A percentile compares a stretch with the other conserved stretches of the same genome.
Conservation (phyloP, 2,113 vertebrate genomes). For the Anser brachyrhynchus region DNA sequence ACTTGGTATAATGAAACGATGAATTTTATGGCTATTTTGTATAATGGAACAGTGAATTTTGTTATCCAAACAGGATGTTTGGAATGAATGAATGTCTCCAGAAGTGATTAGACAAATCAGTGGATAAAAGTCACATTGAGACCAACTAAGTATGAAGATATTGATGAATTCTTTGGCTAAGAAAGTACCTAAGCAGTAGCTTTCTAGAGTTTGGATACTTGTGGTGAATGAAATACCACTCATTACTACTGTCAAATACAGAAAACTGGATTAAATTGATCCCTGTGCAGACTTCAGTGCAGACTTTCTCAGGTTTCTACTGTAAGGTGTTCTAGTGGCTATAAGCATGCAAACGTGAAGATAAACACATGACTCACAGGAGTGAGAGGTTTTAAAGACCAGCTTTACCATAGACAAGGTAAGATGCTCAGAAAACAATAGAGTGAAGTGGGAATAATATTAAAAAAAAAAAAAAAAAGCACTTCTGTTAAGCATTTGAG, state of each 20-base stretch:
- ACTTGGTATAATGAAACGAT: background rate
- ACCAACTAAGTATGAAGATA: background rate
- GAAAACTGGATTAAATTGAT: background rate
- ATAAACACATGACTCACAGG: accelerated
- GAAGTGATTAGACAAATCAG: background rate
- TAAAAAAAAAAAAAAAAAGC: background rate
- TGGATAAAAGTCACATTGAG: background rate
- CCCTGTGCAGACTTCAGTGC: background rate
- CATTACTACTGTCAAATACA: background rate
- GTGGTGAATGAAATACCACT: background rate
- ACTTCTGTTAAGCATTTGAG: background rate
- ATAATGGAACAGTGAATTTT: background rate
- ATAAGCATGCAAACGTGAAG: background rate
- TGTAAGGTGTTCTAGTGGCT: background rate
- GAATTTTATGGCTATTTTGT: background rate
- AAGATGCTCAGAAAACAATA: background rate
- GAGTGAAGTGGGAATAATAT: background rate
- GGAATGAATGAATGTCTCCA: background rate
- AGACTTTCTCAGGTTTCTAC: background rate
- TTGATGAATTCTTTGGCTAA: background rate
- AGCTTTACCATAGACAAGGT: background rate
- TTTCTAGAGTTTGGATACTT: background rate
- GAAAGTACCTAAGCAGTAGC: background rate
- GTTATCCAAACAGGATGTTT: background rate
- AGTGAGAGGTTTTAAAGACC: background rate